Evolutionary conservation across 2,888 invertebrate species (phyloP).

Genomic region (Acheta domesticus): DNA sequence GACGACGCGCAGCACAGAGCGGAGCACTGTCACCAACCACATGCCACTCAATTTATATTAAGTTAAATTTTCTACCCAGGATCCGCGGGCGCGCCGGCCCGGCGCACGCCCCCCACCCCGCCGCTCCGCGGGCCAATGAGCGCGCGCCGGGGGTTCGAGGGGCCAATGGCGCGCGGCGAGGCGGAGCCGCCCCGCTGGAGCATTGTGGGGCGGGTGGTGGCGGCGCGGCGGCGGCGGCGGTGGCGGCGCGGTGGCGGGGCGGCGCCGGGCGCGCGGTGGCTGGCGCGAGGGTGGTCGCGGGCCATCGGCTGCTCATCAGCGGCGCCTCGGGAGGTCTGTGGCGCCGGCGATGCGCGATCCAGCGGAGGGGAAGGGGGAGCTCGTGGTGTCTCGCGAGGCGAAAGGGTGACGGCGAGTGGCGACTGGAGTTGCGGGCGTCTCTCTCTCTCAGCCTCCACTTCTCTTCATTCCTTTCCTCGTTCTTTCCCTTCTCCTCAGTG

Average conservation of each 20-base stretch:
- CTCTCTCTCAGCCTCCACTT: too few species aligned
- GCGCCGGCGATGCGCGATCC: too few species aligned
- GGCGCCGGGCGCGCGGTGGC: not conserved
- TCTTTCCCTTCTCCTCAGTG: too few species aligned
- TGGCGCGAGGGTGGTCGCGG: not conserved
- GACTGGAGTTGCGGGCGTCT: too few species aligned
- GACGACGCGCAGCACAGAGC: constrained; percentile 1
- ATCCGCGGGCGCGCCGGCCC: constrained; percentile 4
- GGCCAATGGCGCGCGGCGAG: not conserved
- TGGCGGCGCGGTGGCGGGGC: not conserved
- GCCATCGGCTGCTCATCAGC: too few species aligned
- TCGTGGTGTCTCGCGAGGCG: too few species aligned
- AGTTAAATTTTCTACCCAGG: constrained; percentile 7
- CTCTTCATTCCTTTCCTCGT: too few species aligned
- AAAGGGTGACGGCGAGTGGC: too few species aligned
- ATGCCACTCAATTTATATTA: constrained; percentile 18
- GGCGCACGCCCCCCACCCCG: not conserved
- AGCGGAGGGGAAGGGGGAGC: too few species aligned
- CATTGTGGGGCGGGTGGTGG: not conserved
- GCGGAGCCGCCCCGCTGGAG: not conserved
- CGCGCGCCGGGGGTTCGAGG: not conserved
- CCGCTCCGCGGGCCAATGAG: not conserved
- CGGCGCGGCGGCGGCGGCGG: not conserved
- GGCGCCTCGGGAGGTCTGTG: too few species aligned
- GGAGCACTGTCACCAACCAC: constrained; percentile 3